Evolutionary conservation across 1,140 invertebrate species (phyloP).

Genomic region (Tetramorium alpestre): DNA sequence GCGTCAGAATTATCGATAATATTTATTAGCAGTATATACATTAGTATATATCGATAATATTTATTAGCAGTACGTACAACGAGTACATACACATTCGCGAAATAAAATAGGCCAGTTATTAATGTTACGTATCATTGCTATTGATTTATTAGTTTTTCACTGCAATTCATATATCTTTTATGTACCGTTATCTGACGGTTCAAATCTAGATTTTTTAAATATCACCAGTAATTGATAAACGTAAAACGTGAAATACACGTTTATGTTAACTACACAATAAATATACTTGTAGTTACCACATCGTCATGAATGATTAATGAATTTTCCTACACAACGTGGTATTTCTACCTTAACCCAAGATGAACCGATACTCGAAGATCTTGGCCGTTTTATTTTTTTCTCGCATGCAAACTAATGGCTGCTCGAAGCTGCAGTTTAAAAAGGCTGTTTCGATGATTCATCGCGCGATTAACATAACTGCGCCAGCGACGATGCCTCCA

Average conservation of each 20-base stretch:
- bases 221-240: neutral
- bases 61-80: neutral
- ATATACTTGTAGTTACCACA: conserved; percentile 21
- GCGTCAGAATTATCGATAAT: neutral
- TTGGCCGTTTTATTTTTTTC: conserved; percentile 2
- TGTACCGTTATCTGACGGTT: neutral
- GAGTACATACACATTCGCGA: neutral
- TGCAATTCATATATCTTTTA: neutral
- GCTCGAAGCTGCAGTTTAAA: conserved; percentile 14
- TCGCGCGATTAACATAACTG: conserved; percentile 7
- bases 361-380: conserved; percentile 19
- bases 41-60: neutral
- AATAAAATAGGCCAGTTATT: neutral
- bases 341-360: conserved; percentile 34
- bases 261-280: conserved; percentile 35
- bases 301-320: conserved; percentile 45
- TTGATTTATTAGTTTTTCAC: neutral
- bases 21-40: neutral
- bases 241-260: neutral
- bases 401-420: conserved; percentile 1
- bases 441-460: conserved; percentile 30
- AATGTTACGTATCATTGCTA: conserved; percentile 18
- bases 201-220: neutral
- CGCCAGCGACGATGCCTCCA: neutral
- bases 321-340: conserved; percentile 13